Evolutionary conservation across 2,797 vertebrate species (phyloP).

Genomic region (Anableps anableps): DNA sequence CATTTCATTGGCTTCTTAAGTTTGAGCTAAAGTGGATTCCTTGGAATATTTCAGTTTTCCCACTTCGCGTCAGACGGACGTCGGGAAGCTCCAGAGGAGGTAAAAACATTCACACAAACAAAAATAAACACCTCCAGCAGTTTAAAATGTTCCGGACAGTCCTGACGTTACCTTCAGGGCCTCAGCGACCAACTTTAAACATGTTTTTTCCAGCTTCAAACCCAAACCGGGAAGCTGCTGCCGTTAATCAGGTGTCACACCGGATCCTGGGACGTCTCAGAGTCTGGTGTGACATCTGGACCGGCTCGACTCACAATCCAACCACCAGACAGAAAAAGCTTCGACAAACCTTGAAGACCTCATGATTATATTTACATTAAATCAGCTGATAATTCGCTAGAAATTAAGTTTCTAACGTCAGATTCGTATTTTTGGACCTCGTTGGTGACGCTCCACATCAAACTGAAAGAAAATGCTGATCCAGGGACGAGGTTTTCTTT

Average conservation of each 20-base stretch:
- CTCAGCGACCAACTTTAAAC: too few relatives aligned
- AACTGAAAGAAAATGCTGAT: neutral
- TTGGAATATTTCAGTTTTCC: neutral
- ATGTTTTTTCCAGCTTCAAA: neutral
- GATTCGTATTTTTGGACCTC: neutral
- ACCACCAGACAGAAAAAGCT: neutral
- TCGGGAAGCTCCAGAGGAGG: neutral
- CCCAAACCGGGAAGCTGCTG: neutral
- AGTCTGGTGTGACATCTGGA: neutral
- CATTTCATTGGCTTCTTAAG: neutral
- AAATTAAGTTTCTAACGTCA: neutral
- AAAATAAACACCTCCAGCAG: neutral
- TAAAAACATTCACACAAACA: neutral
- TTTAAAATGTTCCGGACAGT: neutral
- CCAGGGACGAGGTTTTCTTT: neutral
- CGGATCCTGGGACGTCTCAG: neutral
- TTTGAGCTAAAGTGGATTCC: neutral
- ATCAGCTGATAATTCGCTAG: neutral
- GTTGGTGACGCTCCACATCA: neutral
- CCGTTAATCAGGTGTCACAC: neutral
- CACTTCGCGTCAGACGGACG: neutral
- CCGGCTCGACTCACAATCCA: neutral
- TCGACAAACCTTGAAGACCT: neutral
- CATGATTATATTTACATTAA: neutral
- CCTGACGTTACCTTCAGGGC: neutral